Conservation (phyloP, 1,140 invertebrate genomes). For the Lamellibrachia luymesi region DNA sequence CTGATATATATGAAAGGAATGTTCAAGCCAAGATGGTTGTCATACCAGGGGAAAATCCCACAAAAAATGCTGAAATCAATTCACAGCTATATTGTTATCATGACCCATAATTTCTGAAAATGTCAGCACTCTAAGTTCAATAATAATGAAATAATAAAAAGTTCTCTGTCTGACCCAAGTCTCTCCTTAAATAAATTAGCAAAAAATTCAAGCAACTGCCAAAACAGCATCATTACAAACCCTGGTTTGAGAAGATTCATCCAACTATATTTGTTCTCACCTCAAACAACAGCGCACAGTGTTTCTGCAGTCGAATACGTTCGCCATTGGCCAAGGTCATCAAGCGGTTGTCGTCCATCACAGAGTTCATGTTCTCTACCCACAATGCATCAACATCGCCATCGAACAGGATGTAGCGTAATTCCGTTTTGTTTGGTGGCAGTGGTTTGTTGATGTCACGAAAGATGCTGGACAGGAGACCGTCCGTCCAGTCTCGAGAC, state of each 20-base stretch:
- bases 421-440: conserved; percentile 67
- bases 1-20: too few relatives aligned
- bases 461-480: conserved; percentile 85
- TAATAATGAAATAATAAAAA: too few relatives aligned
- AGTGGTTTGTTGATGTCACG: conserved; percentile 81
- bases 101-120: too few relatives aligned
- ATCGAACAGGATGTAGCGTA: conserved; percentile 83
- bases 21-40: too few relatives aligned
- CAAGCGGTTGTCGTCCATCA: conserved; percentile 91
- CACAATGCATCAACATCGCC: conserved; percentile 90
- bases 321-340: conserved; percentile 88
- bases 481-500: conserved; percentile 89
- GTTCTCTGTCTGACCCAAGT: too few relatives aligned
- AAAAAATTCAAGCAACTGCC: too few relatives aligned
- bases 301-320: conserved; percentile 76
- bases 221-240: too few relatives aligned
- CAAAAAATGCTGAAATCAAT: too few relatives aligned
- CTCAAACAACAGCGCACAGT: conserved; percentile 85
- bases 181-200: not conserved
- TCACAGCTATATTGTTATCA: too few relatives aligned
- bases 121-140: too few relatives aligned
- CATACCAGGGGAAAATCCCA: too few relatives aligned
- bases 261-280: conserved; percentile 51
- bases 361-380: conserved; percentile 96
- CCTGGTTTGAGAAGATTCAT: too few relatives aligned